These are phyloP conservation scores for Leucophenga montana DNA, from an alignment of 2,888 invertebrate genomes.

Conservation along the genomic window DNA sequence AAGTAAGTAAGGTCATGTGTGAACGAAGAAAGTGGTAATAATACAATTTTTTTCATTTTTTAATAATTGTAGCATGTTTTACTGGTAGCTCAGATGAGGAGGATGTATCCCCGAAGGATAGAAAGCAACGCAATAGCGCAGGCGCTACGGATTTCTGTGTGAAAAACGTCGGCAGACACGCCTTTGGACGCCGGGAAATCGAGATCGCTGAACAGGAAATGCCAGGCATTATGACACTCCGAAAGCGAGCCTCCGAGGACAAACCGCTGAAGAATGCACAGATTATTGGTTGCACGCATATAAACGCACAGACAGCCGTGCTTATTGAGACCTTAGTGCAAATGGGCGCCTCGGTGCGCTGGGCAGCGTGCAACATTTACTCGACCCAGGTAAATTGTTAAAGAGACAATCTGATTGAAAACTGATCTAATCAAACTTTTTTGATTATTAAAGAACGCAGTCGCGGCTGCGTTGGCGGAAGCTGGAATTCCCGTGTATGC, in stretches of 20 bases:
- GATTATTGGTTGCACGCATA: slow-evolving; percentile 96
- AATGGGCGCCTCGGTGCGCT: slow-evolving; percentile 90
- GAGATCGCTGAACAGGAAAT: slow-evolving; percentile 99
- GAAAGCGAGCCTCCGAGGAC: slow-evolving; percentile 91
- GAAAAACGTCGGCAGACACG: slow-evolving; percentile 86
- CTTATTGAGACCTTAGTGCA: slow-evolving; percentile 90
- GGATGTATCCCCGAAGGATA: slow-evolving; percentile 91
- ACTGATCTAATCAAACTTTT: not conserved
- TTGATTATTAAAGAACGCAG: slow-evolving; percentile 83
- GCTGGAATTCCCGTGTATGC: slow-evolving; percentile 91
- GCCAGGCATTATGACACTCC: slow-evolving; percentile 96
- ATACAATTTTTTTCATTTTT: not conserved
- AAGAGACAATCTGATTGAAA: not conserved
- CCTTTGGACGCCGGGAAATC: slow-evolving; percentile 94
- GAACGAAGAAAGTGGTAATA: not conserved
- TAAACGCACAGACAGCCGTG: slow-evolving; percentile 97
- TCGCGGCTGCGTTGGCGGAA: slow-evolving; percentile 94
- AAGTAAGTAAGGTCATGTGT: slow-evolving; percentile 74
- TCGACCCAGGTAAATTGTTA: slow-evolving; percentile 83
- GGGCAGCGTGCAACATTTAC: slow-evolving; percentile 98
- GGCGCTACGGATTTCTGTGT: slow-evolving; percentile 93
- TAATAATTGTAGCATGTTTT: slow-evolving; percentile 60
- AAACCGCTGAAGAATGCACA: slow-evolving; percentile 94
- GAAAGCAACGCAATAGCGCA: slow-evolving; percentile 87
- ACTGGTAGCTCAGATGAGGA: slow-evolving; percentile 92